Evolutionary conservation across 2,797 vertebrate genomes (phyloP), one percentile per base, ranked within the genome.

Genomic region (Sebastes trivittatus): DNA sequence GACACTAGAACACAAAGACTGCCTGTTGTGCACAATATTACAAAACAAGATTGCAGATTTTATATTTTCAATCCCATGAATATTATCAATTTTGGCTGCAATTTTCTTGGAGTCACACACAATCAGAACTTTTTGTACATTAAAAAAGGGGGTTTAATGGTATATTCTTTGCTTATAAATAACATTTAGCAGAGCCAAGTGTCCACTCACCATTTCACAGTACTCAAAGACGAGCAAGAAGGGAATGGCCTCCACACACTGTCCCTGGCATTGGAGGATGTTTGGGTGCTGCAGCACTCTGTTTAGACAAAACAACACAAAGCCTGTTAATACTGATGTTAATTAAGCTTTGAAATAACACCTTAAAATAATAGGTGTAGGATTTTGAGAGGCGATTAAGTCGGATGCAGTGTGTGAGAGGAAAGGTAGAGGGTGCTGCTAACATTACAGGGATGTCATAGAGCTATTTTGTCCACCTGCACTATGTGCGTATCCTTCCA

Each of bases 171-270:
- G 13, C 5, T 38, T 25, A 58, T 4, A n/a, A 63, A 63, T 68
- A 11, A 25, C 36, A 42, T 8, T 63, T 16, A n/a, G 5, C 2
- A 18, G 11, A 79, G 32, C 11, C 16, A 13, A 49, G 42, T 27
- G 23, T 56, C 67, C 64, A 93, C 98, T 98, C 92, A 99, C 98
- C 98, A 99, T 95, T 88, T 99, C 97, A 92, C 97, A 98, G 94
- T 98, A 98, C 77, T 99, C 98, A 90, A 99, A 99, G 69, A 99
- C 97, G 77, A 99, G 93, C 71, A 99, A 96, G 80, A 98, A 99
- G 78, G 98, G 98, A 84, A 99, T 97, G n/a, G 97, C 97, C 93
- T 99, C 98, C 13, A 98, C 96, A 87, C 97, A 99, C 30, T 99
- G 98, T 25, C 98, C 98, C 29, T 98, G 91, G 86, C 98, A 99